These are phyloP conservation scores for Seriola rivoliana DNA, from an alignment of 2,113 vertebrate genomes.

Conservation along the genomic window DNA sequence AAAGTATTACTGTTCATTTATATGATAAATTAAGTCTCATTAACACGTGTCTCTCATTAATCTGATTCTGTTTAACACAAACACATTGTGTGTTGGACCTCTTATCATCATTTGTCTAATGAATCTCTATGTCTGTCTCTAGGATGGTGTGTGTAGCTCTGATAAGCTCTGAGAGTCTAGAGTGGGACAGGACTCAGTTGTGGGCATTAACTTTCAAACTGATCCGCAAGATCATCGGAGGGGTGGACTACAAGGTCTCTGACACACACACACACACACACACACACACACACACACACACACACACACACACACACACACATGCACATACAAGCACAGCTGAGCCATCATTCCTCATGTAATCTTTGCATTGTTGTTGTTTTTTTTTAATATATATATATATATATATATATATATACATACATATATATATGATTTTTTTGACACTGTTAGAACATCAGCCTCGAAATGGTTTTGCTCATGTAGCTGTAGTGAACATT, in stretches of 20 bases:
- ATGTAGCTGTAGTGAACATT: not conserved
- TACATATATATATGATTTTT: not conserved
- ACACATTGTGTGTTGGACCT: not conserved
- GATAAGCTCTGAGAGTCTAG: slow-evolving; percentile 93
- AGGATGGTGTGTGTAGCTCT: slow-evolving; percentile 97
- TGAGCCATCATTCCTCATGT: too few species aligned
- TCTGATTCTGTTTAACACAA: not conserved
- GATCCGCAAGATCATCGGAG: slow-evolving; percentile 97
- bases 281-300: not conserved
- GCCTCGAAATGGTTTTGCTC: not conserved
- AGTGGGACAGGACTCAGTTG: slow-evolving; percentile 97
- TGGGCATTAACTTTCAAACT: slow-evolving; percentile 97
- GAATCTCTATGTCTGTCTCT: slow-evolving; percentile 16
- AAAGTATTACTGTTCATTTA: not conserved
- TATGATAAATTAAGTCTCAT: not conserved
- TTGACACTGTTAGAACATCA: not conserved
- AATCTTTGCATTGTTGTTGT: too few species aligned
- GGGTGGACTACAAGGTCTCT: slow-evolving; percentile 97
- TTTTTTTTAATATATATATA: too few species aligned
- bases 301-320: not conserved
- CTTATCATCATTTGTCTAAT: slow-evolving; percentile 1
- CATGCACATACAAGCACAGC: not conserved
- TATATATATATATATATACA: too few species aligned
- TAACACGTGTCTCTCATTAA: not conserved
- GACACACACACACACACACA: not conserved